Conservation (phyloP, 2,888 invertebrate genomes). For the Melanargia galathea region DNA sequence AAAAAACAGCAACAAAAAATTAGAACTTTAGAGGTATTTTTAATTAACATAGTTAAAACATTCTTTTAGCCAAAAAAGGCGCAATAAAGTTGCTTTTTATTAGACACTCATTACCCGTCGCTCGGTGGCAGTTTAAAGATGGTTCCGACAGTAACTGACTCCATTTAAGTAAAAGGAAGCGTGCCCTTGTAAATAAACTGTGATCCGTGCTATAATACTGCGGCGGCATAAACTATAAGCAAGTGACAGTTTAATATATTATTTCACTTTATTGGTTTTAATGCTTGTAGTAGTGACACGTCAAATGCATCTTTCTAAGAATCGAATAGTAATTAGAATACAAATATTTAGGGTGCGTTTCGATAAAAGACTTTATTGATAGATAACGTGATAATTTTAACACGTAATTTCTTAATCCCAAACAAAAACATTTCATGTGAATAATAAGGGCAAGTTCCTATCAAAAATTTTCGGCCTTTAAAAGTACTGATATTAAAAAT, state of each 20-base stretch:
- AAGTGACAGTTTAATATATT: conserved; percentile 18
- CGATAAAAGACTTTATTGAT: too few relatives aligned
- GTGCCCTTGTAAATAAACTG: conserved; percentile 59
- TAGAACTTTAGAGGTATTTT: not conserved
- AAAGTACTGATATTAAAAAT: too few relatives aligned
- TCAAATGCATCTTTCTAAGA: conserved; percentile 1
- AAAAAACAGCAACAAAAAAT: not conserved
- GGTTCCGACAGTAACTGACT: conserved; percentile 55
- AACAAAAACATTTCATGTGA: too few relatives aligned
- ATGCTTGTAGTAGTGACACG: not conserved
- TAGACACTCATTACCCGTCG: conserved; percentile 45
- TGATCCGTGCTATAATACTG: conserved; percentile 37
- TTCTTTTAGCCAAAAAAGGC: not conserved
- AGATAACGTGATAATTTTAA: too few relatives aligned
- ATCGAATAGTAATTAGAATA: too few relatives aligned
- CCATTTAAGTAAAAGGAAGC: conserved; percentile 56
- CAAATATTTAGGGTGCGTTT: too few relatives aligned
- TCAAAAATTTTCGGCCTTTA: too few relatives aligned
- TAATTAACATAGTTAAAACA: not conserved
- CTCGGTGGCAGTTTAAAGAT: conserved; percentile 50
- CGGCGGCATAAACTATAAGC: conserved; percentile 20
- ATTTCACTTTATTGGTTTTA: conserved; percentile 20
- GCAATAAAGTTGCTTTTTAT: conserved; percentile 41
- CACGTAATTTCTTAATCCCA: too few relatives aligned
- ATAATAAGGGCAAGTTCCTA: too few relatives aligned